These are phyloP conservation scores for Malurus elegans DNA, from an alignment of 2,113 vertebrate species.

Conservation along the genomic window DNA sequence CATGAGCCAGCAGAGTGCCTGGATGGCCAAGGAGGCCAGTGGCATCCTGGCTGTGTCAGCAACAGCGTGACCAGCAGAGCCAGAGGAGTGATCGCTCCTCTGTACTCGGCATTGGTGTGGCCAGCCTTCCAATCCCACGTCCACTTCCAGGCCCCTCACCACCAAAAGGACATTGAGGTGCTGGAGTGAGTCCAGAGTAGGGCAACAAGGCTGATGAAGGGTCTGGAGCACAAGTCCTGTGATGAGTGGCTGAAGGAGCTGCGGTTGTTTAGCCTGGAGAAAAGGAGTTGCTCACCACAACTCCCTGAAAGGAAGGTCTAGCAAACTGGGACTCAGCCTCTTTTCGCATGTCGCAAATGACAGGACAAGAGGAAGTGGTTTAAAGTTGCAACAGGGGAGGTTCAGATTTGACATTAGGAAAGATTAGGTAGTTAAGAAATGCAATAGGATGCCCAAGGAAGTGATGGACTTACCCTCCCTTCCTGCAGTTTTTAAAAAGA, in stretches of 20 bases:
- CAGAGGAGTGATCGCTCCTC: accelerated
- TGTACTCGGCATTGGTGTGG: accelerated
- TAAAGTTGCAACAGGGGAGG: not conserved
- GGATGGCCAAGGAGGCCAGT: accelerated
- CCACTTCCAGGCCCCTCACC: not conserved
- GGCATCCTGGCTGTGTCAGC: not conserved
- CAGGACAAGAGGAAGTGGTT: not conserved
- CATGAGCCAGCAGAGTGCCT: not conserved
- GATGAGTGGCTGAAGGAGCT: not conserved
- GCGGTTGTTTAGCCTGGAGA: not conserved
- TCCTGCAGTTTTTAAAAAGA: not conserved
- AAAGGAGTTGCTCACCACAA: not conserved
- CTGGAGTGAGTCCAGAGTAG: not conserved
- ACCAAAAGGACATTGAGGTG: not conserved
- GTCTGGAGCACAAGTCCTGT: not conserved
- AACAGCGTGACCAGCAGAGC: not conserved
- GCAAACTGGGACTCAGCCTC: not conserved
- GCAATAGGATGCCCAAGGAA: not conserved
- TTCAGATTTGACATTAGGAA: not conserved
- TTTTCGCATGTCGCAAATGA: not conserved
- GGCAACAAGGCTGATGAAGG: not conserved
- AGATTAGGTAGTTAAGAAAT: not conserved
- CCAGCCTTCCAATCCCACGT: not conserved
- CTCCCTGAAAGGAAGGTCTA: not conserved
- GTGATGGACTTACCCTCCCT: not conserved